phyloP scores from a whole-genome alignment of 1,140 invertebrate species.

The Myzus persicae region DNA sequence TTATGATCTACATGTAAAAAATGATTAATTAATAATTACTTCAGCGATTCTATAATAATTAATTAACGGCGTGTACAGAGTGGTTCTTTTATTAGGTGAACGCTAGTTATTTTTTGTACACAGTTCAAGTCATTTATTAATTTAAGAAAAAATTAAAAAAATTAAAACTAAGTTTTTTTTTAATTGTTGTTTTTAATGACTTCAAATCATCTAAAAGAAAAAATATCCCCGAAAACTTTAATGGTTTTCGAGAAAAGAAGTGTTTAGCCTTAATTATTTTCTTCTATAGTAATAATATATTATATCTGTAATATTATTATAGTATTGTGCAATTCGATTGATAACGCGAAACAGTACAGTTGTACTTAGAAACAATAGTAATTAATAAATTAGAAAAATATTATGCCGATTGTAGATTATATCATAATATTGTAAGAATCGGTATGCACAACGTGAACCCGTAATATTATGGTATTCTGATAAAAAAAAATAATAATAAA shows the following conservation, averaged over 20 bases:
- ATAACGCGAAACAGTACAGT: neutral
- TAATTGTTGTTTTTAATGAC: neutral
- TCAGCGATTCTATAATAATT: neutral
- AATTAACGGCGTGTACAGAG: neutral
- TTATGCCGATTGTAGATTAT: neutral
- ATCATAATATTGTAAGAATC: too few relatives aligned
- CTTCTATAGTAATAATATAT: neutral
- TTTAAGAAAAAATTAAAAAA: neutral
- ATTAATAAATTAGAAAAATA: neutral
- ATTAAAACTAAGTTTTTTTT: too few relatives aligned
- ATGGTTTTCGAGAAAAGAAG: neutral
- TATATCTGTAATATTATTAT: too few relatives aligned
- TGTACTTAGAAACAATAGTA: neutral
- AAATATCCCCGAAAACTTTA: neutral
- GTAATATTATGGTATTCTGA: too few relatives aligned
- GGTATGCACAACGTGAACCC: too few relatives aligned
- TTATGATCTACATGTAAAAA: neutral
- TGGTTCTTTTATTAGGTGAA: neutral
- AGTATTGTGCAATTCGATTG: neutral
- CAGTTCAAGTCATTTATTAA: neutral
- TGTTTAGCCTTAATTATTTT: neutral
- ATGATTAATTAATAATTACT: neutral
- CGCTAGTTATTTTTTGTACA: neutral
- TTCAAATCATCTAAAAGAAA: neutral
- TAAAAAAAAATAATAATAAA: too few relatives aligned